Conservation (phyloP, 2,888 invertebrate species). For the Drosophila neonasuta region DNA sequence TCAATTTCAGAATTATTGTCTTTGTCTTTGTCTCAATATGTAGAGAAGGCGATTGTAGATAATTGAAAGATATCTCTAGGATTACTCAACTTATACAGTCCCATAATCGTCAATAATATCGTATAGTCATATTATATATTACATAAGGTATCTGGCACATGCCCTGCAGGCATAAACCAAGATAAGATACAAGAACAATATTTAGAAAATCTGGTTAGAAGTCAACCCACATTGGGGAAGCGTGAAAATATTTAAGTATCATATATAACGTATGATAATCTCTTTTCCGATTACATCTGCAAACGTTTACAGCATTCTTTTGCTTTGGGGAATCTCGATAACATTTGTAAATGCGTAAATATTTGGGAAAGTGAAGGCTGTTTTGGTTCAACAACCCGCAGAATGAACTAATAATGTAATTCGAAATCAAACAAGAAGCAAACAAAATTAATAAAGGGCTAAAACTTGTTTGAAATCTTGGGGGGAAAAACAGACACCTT, state of each 20-base stretch:
- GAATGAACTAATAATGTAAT: background rate
- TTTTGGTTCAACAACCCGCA: slow-evolving; percentile 29
- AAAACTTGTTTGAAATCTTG: slow-evolving; percentile 30
- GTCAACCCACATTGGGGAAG: background rate
- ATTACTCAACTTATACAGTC: background rate
- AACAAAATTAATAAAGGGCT: slow-evolving; percentile 12
- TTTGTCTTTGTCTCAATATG: background rate
- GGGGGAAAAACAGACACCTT: background rate
- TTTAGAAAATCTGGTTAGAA: slow-evolving; percentile 2
- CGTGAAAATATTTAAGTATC: slow-evolving; percentile 1
- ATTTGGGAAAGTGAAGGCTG: slow-evolving; percentile 7
- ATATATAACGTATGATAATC: slow-evolving; percentile 30
- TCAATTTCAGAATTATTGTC: background rate
- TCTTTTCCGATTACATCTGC: background rate
- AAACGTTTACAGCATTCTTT: background rate
- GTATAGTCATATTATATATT: background rate
- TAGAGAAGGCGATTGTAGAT: background rate
- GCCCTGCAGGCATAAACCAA: background rate
- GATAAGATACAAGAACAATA: slow-evolving; percentile 29
- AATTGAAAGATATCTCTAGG: background rate
- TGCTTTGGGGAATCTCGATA: background rate
- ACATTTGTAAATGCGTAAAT: slow-evolving; percentile 4
- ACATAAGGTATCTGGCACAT: background rate
- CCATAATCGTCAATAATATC: background rate
- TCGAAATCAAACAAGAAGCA: slow-evolving; percentile 1